Evolutionary conservation across 2,797 vertebrate genomes (phyloP), one percentile per base, ranked within the genome.

Genomic region (Chanos chanos): DNA sequence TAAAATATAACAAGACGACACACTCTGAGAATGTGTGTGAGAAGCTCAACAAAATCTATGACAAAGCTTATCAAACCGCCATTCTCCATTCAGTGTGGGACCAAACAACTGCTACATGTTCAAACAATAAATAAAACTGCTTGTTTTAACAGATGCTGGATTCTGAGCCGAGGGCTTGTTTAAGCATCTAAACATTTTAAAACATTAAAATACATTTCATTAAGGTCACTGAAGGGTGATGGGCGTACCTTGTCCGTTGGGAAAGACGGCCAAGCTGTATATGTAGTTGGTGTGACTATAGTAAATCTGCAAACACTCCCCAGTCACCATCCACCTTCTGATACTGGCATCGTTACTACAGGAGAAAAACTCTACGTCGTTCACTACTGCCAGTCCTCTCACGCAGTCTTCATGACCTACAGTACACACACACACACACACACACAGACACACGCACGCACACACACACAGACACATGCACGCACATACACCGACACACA

Each of bases 331-430:
- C 97, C 97, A 99, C 72, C 90, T 90, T 81, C 97, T 90, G 76
- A 99, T 86, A 75, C 88, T 96, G 7, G 92, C 82, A 73, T 99
- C 97, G 58, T 99, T 99, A 81, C 96, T 92, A 85, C 97, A 99
- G 37, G 97, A 99, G 80, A 98, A 93, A 86, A 99, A 99, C 83
- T 98, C 94, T 6, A 64, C 78, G 66, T 88, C 89, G 84, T 83
- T 94, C 73, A 98, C 79, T 74, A 97, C 93, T 12, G 93, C 95
- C 50, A 99, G 85, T 18, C 94, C 96, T 76, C 97, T 86, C 28
- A 99, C 95, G 81, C 96, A 99, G 64, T 98, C 96, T 84, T 98
- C 94, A 4, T 99, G 96, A 28, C 97, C 96, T 99, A 49, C 19
- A 66, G 37, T 7, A 57, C 24, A 60, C 48, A 55, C n/a, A n/a